Percentiles rank a stretch among this genome's conserved stretches.
Conservation (phyloP, 2,113 vertebrate genomes). For the Otocyon megalotis region DNA sequence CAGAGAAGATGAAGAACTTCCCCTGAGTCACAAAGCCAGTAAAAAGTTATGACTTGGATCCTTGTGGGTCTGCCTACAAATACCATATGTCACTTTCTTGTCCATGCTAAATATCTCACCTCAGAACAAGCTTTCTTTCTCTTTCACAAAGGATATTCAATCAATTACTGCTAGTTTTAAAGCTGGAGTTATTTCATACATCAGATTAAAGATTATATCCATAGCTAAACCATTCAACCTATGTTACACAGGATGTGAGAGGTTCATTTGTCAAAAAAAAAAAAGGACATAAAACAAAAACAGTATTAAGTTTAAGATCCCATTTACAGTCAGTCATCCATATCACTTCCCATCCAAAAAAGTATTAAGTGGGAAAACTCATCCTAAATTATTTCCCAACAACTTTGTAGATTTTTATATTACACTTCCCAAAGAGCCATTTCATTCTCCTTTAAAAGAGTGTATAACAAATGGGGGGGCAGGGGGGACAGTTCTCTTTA, state of each 20-base stretch:
- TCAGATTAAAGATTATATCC: background rate
- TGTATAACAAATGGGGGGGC: background rate
- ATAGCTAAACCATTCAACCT: background rate
- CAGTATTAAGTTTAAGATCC: background rate
- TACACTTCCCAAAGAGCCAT: background rate
- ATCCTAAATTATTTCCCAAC: background rate
- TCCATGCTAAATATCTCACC: background rate
- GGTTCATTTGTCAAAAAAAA: background rate
- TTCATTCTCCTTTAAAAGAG: constrained; percentile 13
- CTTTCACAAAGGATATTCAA: constrained; percentile 25
- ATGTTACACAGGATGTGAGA: background rate
- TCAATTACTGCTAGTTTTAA: background rate
- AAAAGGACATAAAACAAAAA: background rate
- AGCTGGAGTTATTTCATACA: background rate
- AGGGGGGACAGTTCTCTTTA: background rate
- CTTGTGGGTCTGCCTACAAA: background rate
- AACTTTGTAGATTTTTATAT: background rate
- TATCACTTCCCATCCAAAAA: background rate
- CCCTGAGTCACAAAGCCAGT: background rate
- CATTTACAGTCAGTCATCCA: background rate
- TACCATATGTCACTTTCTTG: background rate
- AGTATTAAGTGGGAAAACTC: background rate
- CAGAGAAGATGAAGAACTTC: background rate
- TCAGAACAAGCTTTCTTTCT: background rate
- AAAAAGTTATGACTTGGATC: background rate